Conservation (phyloP, 53 echinoderm and acorn worm species). For the Patiria pectinifera region DNA sequence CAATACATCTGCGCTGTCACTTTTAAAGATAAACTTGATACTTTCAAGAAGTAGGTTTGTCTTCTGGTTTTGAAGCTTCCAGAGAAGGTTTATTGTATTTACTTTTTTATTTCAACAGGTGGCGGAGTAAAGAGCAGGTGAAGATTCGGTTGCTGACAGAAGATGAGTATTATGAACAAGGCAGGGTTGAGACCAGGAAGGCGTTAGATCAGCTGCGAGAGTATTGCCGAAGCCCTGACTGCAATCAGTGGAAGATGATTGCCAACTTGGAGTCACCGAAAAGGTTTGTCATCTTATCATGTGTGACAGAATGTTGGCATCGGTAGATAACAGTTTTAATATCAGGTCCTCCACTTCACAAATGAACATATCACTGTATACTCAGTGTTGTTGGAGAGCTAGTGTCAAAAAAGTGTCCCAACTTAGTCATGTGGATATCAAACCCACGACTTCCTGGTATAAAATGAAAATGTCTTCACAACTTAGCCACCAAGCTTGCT, state of each 20-base stretch:
- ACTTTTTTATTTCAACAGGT: neutral
- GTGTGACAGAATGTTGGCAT: neutral
- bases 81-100: no score
- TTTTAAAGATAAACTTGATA: no score
- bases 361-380: neutral
- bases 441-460: no score
- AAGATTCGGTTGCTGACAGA: constrained; percentile 71
- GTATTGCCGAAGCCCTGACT: constrained; percentile 87
- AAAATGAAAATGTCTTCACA: no score
- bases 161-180: constrained; percentile 91
- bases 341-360: no score
- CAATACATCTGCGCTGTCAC: no score
- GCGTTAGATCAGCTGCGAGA: constrained; percentile 81
- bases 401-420: no score
- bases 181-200: constrained; percentile 73
- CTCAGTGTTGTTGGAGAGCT: no score
- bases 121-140: constrained; percentile 23
- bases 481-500: no score
- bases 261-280: constrained; percentile 85
- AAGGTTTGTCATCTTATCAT: constrained; percentile 68
- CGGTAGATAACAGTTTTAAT: neutral
- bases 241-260: constrained; percentile 93
- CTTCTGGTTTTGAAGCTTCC: no score
- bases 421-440: no score
- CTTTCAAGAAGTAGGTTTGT: no score